Evolutionary conservation across 2,113 vertebrate species (phyloP), one percentile per base, ranked within the genome.

Genomic region (Fukomys damarensis): DNA sequence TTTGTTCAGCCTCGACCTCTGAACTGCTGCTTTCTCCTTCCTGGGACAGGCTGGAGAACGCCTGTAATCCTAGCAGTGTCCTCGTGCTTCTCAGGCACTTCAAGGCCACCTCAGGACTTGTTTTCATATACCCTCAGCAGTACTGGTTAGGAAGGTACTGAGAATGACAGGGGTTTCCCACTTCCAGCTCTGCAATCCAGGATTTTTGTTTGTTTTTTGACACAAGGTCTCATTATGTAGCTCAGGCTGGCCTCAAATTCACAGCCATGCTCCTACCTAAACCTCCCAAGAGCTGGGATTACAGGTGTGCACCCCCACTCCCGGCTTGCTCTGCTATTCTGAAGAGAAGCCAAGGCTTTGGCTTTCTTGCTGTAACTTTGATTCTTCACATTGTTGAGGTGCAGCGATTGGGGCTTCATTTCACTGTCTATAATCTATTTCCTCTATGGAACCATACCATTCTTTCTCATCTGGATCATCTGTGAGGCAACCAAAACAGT

Each of bases 271-370:
- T n/a, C n/a, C n/a, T n/a, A n/a, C n/a, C n/a, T n/a, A n/a, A n/a
- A n/a, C n/a, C n/a, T n/a, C n/a, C n/a, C n/a, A n/a, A n/a, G n/a
- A n/a, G n/a, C n/a, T n/a, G n/a, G n/a, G n/a, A n/a, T n/a, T n/a
- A n/a, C n/a, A n/a, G n/a, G n/a, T n/a, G n/a, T n/a, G n/a, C n/a
- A n/a, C n/a, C n/a, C n/a, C 66, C 66, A 70, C 35, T 19, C n/a
- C n/a, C 3, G n/a, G n/a, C n/a, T 24, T 14, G 1, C 35, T 86
- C 70, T 24, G 54, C 8, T 4, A 2, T 17, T 38, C 0, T 9
- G 5, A 59, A 30, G 5, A 63, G 91, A 66, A 88, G 77, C 63
- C 70, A 63, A 52, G n/a, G 59, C 28, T 26, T 41, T 52, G 2
- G 66, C 76, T 52, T 81, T 38, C 92, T 24, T 24, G 38, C 5